Base-by-base conservation (phyloP, 2,797 vertebrate species). In the Crax fasciolata region DNA sequence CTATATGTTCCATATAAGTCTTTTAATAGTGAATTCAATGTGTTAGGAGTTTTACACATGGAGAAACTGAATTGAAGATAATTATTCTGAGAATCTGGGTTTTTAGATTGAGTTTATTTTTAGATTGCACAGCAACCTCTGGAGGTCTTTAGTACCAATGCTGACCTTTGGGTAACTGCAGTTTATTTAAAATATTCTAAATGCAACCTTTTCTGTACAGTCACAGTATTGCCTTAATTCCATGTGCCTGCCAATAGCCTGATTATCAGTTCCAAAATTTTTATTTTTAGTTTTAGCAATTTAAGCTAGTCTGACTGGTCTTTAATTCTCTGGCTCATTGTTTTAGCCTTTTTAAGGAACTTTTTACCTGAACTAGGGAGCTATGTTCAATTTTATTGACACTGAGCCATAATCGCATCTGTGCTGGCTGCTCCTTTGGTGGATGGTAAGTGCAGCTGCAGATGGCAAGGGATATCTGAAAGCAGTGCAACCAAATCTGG, bases 101-200 rank as follows among this genome's bases (percentile, higher is more conserved):
- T 9, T 92, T 89, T 85, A 38, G 28, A 28, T 87, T 65, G 18
- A 12, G 10, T 83, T 85, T 87, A 65, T 87, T 54, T 93, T 85
- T 78, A 58, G 72, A 89, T 68, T 83, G 38, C n/a, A 77, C 82
- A 74, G 57, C 13, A 74, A 13, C 54, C 82, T 93, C 87, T 41
- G 59, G 84, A 78, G 61, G 61, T 80, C 74, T 35, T 87, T 73
- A 83, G 65, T 35, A 35, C 41, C 74, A 75, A 62, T 0, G 0
- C 13, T 87, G 93, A 87, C 84, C 89, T 89, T 5, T 46, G 4
- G 65, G 28, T 85, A 68, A 92, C 82, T 85, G 61, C 23, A 89
- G 27, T 73, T 93, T 83, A 77, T 94, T 94, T 93, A 87, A 95
- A 92, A 89, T 55, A 89, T 25, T 92, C 51, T 80, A 51, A 89